Base-by-base conservation (phyloP, 2,888 invertebrate genomes). In the Mimas tiliae region DNA sequence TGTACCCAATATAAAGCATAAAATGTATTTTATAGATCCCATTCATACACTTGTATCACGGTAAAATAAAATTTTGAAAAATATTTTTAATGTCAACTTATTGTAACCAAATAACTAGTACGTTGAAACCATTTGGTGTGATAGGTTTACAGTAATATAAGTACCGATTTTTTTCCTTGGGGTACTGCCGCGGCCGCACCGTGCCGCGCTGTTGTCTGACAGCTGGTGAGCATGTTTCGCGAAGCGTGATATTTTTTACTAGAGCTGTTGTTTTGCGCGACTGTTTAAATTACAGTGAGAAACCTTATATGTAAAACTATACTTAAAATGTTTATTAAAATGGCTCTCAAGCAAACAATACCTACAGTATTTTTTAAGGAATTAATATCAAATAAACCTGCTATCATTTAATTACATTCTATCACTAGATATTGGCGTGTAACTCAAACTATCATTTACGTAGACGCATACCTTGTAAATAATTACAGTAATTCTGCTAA, bases 241-340 rank as follows among this genome's bases (percentile, higher is more conserved):
- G 88, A 82, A 89, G 87, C 93, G 90, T 92, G 86, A 87, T 80
- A 78, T 88, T 93, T 93, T 93, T 93, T 93, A 86, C 82, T 71
- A 68, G 79, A 72, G 76, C 82, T 84, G 86, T 85, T 85, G 86
- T 85, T 85, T 85, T 81, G 84, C 81, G 82, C 75, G 71, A 72
- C 79, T 79, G 84, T 86, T 87, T 87, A 77, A 83, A 87, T 90
- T 91, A 91, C 90, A 91, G 87, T 76, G 78, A 81, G 88, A 85
- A 86, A 92, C 82, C 74, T 75, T 81, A 90, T 79, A 72, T 70
- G 85, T 83, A 86, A 88, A 78, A 72, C 73, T 77, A 87, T 69
- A 82, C 81, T 47, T 47, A 62, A 63, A 21, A 52, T 33, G 63
- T 63, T 73, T 70, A 69, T 75, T 75, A 76, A 72, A 72, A 69